Evolutionary conservation across 2,888 invertebrate genomes (phyloP).

Genomic region (Rotaria macrura): DNA sequence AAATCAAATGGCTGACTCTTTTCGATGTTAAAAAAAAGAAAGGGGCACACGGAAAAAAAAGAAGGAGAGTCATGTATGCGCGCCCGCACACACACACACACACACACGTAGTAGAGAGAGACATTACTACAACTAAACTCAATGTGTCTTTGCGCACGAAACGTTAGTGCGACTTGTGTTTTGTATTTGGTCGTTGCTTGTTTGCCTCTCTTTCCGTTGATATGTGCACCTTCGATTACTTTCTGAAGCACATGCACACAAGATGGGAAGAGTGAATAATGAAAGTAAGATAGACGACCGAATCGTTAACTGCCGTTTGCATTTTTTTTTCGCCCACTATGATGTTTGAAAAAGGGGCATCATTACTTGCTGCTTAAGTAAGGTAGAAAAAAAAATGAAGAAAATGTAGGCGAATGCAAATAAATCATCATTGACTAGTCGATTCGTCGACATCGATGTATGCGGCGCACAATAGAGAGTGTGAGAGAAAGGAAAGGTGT

Average conservation of each 20-base stretch:
- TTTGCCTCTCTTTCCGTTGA: neutral
- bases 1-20: neutral
- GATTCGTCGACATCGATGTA: neutral
- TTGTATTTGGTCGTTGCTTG: neutral
- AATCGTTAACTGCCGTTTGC: neutral
- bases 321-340: neutral
- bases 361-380: neutral
- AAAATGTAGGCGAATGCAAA: neutral
- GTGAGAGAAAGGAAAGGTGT: neutral
- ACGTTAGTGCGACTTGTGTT: neutral
- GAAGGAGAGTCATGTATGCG: neutral
- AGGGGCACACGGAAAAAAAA: neutral
- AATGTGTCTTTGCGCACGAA: neutral
- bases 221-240: neutral
- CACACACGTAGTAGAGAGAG: neutral
- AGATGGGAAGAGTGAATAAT: neutral
- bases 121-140: neutral
- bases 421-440: neutral
- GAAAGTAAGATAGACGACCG: neutral
- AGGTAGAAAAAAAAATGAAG: neutral
- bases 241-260: neutral
- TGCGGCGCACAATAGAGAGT: too few species aligned
- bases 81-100: neutral
- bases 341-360: neutral
- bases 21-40: neutral